Evolutionary conservation across 1,140 invertebrate genomes (phyloP).

Genomic region (Lepidurus packardi): DNA sequence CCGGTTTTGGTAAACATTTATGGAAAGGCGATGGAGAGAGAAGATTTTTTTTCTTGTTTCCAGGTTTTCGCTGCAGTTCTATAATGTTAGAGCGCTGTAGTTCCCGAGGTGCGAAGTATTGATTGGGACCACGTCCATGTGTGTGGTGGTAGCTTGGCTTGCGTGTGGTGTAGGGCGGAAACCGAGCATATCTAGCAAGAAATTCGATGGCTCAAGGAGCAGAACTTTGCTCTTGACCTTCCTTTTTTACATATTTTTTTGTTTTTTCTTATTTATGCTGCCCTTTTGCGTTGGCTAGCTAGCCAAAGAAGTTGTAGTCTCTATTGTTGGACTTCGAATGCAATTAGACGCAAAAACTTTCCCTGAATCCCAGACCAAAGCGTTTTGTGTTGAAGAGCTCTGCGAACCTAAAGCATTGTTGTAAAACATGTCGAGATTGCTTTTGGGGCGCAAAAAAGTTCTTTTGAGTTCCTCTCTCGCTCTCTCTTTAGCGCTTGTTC

Average conservation of each 20-base stretch:
- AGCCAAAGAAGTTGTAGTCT: background rate
- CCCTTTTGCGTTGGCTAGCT: background rate
- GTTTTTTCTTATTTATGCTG: background rate
- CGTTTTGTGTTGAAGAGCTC: background rate
- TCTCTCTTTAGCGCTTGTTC: no score
- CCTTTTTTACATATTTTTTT: background rate
- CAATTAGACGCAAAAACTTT: slow-evolving; percentile 4
- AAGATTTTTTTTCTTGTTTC: no score
- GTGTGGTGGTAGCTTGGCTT: background rate
- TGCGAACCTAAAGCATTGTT: background rate
- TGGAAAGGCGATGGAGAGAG: no score
- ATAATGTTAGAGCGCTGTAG: background rate
- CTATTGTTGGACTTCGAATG: slow-evolving; percentile 1
- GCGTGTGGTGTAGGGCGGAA: background rate
- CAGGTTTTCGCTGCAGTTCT: background rate
- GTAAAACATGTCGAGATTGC: background rate
- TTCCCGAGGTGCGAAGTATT: slow-evolving; percentile 13
- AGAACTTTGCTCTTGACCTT: slow-evolving; percentile 13
- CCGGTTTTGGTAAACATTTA: no score
- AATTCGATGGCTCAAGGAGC: background rate
- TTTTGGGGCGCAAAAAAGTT: background rate
- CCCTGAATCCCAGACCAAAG: background rate
- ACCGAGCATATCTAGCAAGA: background rate
- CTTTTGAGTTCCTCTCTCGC: background rate
- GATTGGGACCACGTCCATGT: background rate